A percentile compares a stretch with the other conserved stretches of the same genome.
Evolutionary conservation across 2,113 vertebrate species (phyloP).

Genomic region (Parus major): DNA sequence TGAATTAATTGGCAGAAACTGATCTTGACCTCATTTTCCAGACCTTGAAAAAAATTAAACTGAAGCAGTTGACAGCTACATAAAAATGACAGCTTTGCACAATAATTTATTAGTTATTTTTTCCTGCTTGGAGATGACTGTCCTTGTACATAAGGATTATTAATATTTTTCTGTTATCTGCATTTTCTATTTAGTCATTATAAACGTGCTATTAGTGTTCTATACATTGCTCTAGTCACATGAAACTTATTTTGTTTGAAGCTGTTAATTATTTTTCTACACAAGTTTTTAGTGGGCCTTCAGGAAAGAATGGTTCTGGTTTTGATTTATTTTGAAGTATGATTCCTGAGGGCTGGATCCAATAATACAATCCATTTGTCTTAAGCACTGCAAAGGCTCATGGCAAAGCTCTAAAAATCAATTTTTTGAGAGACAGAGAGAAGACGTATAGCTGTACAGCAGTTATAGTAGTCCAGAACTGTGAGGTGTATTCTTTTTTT

Average conservation of each 20-base stretch:
- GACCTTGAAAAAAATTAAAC: background rate
- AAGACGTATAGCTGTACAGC: background rate
- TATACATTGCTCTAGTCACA: background rate
- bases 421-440: background rate
- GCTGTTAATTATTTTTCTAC: constrained; percentile 23
- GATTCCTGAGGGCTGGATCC: constrained; percentile 25
- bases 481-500: background rate
- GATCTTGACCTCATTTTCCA: constrained; percentile 27
- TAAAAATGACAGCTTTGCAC: background rate
- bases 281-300: background rate
- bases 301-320: background rate
- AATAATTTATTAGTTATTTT: constrained; percentile 5
- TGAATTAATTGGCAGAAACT: background rate
- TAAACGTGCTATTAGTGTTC: background rate
- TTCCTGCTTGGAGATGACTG: background rate
- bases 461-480: background rate
- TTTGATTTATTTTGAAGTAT: constrained; percentile 48
- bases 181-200: background rate
- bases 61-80: background rate
- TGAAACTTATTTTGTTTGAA: background rate
- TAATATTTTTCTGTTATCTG: background rate
- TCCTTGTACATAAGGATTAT: background rate
- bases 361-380: constrained; percentile 37
- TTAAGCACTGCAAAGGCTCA: constrained; percentile 23
- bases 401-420: constrained; percentile 33